Evolutionary conservation across 2,888 invertebrate genomes (phyloP).

Genomic region (Lasioglossum calceatum): DNA sequence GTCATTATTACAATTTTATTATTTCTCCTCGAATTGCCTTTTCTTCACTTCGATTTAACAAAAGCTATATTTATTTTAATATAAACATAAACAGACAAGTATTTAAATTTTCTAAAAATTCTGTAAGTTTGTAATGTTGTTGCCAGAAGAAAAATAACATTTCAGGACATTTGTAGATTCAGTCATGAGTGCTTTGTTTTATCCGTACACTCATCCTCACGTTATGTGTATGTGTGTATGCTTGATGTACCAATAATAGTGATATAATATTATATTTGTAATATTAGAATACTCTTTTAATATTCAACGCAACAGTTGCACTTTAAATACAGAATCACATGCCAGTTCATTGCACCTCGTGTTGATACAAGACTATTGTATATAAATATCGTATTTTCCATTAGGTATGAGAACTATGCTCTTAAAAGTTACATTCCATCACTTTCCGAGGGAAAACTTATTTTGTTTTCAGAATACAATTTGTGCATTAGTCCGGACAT

Average conservation of each 20-base stretch:
- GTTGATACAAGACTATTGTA: constrained; percentile 65
- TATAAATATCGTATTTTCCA: constrained; percentile 68
- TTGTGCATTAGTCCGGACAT: background rate
- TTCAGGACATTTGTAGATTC: constrained; percentile 4
- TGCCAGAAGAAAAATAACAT: background rate
- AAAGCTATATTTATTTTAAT: background rate
- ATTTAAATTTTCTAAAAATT: background rate
- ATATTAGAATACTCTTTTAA: constrained; percentile 81
- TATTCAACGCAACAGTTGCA: constrained; percentile 81
- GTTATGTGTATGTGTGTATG: constrained; percentile 51
- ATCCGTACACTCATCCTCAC: background rate
- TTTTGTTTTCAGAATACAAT: background rate
- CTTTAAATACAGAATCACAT: constrained; percentile 83
- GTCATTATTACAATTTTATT: background rate
- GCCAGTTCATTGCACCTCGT: constrained; percentile 78
- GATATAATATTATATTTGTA: constrained; percentile 76
- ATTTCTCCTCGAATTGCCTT: background rate
- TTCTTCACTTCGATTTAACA: background rate
- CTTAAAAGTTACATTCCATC: constrained; percentile 37
- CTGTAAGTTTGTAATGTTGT: background rate
- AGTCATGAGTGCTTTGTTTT: background rate
- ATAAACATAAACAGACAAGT: background rate
- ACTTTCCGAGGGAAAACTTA: constrained; percentile 39
- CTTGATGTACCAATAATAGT: constrained; percentile 71
- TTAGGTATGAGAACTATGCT: constrained; percentile 63